phyloP scores from a whole-genome alignment of 2,888 invertebrate species.

The Leucoptera coffeella region DNA sequence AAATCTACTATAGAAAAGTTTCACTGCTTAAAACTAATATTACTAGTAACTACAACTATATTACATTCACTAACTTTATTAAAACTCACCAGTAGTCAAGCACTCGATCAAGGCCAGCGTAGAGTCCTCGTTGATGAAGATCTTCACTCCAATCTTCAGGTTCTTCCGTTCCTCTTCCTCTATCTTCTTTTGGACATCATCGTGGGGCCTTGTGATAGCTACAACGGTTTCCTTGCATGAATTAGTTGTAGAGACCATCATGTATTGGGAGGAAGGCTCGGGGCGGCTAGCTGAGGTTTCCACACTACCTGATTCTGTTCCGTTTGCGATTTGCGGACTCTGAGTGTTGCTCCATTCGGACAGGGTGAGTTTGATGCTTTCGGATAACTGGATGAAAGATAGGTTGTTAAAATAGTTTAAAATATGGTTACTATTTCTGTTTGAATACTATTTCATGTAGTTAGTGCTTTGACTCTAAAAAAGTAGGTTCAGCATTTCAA shows the following conservation, averaged over 20 bases:
- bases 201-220: constrained; percentile 51
- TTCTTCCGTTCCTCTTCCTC: constrained; percentile 67
- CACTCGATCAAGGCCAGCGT: constrained; percentile 62
- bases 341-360: constrained; percentile 36
- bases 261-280: constrained; percentile 28
- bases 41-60: constrained; percentile 1
- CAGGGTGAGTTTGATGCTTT: constrained; percentile 41
- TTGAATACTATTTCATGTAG: too few species aligned
- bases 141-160: constrained; percentile 79
- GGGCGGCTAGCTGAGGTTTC: constrained; percentile 11
- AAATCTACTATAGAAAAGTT: too few species aligned
- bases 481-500: too few species aligned
- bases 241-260: constrained; percentile 22
- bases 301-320: too few species aligned
- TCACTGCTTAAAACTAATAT: neutral
- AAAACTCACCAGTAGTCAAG: constrained; percentile 59
- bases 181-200: constrained; percentile 59
- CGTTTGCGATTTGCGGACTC: constrained; percentile 18
- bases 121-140: constrained; percentile 72
- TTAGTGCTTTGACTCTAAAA: too few species aligned
- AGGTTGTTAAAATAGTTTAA: too few species aligned
- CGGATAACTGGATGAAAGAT: constrained; percentile 35
- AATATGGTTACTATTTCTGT: too few species aligned
- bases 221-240: constrained; percentile 25
- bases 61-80: neutral